Evolutionary conservation across 2,888 invertebrate genomes (phyloP), one percentile per base, ranked within the genome.

Genomic region (Gastracanthus pulcherrimus): DNA sequence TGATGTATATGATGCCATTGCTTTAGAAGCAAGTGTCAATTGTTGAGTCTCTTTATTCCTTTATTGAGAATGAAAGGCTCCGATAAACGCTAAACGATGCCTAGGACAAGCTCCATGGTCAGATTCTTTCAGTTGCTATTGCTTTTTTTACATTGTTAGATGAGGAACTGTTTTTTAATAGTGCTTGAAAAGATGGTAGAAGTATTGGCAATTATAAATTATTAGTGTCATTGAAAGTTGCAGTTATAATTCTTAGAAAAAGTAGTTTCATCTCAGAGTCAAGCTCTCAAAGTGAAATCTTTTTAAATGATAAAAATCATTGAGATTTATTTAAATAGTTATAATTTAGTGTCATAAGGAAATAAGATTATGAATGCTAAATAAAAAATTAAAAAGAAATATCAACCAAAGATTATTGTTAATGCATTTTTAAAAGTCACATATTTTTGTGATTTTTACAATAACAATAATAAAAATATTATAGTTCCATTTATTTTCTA

Each of bases 11-110:
- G 29, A 58, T 51, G 31, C 11, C 26, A 60, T 69, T 34, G 19
- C 36, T 75, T 51, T 2, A 51, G 36, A 71, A 51, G 38, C 34
- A 3, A 31, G 36, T 67, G 23, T 64, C 38, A 48, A 72, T 72
- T 74, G 67, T 69, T 62, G 38, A 58, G 51, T 34, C 58, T 67
- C 71, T 81, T 76, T 67, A 71, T 70, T 66, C 19, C 23, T 80
- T 69, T 38, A 82, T 82, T 80, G 71, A 48, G 69, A 80, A 74
- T 77, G 45, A 82, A 82, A 74, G 74, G 31, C 69, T 41, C 66
- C 16, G 45, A 69, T 69, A 60, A 76, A 51, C 29, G 45, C 71
- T 74, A 45, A 79, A 75, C 23, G 60, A 76, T 82, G 51, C 76
- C 72, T 80, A 72, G 71, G 72, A 82, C 76, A 71, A 71, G 34